Evolutionary conservation across 2,888 invertebrate genomes (phyloP), one percentile per base, ranked within the genome.

Genomic region (Microctonus aethiopoides): DNA sequence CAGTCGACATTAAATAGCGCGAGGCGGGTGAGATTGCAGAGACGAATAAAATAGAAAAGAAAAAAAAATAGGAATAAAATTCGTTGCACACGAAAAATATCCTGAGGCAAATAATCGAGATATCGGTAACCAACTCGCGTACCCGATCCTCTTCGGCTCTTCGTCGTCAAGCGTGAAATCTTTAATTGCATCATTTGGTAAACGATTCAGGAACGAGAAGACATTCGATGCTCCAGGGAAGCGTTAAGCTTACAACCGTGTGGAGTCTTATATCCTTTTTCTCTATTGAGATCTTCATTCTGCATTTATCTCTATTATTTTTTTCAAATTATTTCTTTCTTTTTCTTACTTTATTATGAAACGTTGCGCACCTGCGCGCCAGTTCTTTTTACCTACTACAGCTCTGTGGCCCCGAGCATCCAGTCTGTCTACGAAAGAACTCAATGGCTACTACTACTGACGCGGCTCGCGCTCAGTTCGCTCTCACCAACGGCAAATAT

Each of bases 121-220:
- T 61, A 60, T 67, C 24, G 60, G 51, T 20, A 60, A 16, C 59
- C 60, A 60, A 60, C 59, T 34, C 59, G 59, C 59, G 36, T 60
- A 36, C 11, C 59, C 4, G 59, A 60, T 60, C 36, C 20, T 34
- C 57, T 34, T 32, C 16, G 20, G 20, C 32, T 32, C 29, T 54
- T 34, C 56, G 62, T 56, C 56, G 24, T 62, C 16, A 16, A 54
- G 62, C 62, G 68, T 68, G 68, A 68, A 68, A 68, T 68, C 68
- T 68, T 68, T 68, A 68, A 68, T 68, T 68, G 62, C 61, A 68
- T 67, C 67, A 56, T 68, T 57, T 68, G 56, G 68, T 68, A 60
- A 67, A 67, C 51, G 60, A 34, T 34, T 67, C 36, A 46, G 26
- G 41, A 60, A 22, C 22, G 65, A 62, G n/a, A 46, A 32, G 51